Percentiles rank a stretch among this genome's conserved stretches.
Conservation (phyloP, 2,113 vertebrate species). For the Boleophthalmus pectinirostris region DNA sequence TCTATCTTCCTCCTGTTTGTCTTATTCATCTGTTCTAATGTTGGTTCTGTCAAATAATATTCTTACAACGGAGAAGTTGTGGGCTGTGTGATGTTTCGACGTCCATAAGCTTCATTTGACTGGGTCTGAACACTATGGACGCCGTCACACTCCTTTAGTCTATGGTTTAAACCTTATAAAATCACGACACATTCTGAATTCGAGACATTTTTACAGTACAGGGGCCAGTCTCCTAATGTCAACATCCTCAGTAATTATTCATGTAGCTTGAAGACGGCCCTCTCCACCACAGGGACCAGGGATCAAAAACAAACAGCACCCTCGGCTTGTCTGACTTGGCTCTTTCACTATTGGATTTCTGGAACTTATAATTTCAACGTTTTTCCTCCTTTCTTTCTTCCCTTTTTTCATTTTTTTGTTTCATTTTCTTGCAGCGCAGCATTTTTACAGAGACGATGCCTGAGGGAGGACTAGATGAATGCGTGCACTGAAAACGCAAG, state of each 20-base stretch:
- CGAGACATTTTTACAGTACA: background rate
- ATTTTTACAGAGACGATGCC: conserved; percentile 7
- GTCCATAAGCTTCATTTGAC: too few relatives aligned
- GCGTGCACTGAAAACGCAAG: background rate
- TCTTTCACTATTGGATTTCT: conserved; percentile 4
- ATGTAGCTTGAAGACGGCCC: background rate
- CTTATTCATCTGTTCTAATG: too few relatives aligned
- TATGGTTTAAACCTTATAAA: background rate
- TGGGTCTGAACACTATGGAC: too few relatives aligned
- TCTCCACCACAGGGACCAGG: background rate
- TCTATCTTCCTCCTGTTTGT: too few relatives aligned
- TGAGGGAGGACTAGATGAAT: conserved; percentile 3
- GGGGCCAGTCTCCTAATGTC: background rate
- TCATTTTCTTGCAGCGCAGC: conserved; percentile 11
- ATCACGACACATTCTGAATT: background rate
- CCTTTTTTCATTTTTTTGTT: background rate
- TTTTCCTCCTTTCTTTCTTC: background rate
- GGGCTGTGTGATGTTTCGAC: too few relatives aligned
- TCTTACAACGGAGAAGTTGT: too few relatives aligned
- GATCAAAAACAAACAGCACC: conserved; percentile 16
- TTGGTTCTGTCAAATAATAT: too few relatives aligned
- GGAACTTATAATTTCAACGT: conserved; percentile 2
- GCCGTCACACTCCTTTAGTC: too few relatives aligned
- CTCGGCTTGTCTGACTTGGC: conserved; percentile 10
- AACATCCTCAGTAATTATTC: conserved; percentile 16